These are phyloP conservation scores for Xiphorhynchus erythropygius DNA, from an alignment of 2,797 vertebrate species.

Conservation along the genomic window DNA sequence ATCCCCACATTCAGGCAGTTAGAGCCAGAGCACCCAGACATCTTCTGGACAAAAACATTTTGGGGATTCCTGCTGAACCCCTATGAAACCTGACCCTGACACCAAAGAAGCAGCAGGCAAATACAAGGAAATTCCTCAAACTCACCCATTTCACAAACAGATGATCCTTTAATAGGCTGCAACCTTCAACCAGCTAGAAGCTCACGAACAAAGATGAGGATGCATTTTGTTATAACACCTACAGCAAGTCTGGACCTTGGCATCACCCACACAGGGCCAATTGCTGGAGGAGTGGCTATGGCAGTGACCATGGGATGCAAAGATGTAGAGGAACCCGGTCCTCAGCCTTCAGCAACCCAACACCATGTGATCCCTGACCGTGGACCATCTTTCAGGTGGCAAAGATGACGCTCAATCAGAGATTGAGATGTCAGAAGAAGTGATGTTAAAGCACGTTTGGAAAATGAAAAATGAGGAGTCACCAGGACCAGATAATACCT, in stretches of 20 bases:
- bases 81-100: background rate
- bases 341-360: background rate
- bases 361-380: fast-evolving
- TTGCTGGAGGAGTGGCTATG: background rate
- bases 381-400: background rate
- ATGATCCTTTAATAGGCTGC: fast-evolving
- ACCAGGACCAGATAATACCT: slow-evolving; percentile 60
- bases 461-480: slow-evolving; percentile 67
- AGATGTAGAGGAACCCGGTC: background rate
- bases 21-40: background rate
- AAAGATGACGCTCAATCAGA: slow-evolving; percentile 30
- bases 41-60: background rate
- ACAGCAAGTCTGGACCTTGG: background rate
- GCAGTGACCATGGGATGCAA: fast-evolving
- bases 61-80: background rate
- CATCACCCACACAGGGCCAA: background rate
- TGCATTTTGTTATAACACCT: background rate
- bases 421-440: slow-evolving; percentile 62
- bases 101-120: background rate
- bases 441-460: slow-evolving; percentile 26
- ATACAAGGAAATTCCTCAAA: background rate
- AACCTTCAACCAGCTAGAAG: background rate
- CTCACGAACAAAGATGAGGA: background rate
- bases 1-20: fast-evolving
- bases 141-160: background rate